Base-by-base conservation (phyloP, 2,797 vertebrate genomes). In the Leptatherina wallacei region DNA sequence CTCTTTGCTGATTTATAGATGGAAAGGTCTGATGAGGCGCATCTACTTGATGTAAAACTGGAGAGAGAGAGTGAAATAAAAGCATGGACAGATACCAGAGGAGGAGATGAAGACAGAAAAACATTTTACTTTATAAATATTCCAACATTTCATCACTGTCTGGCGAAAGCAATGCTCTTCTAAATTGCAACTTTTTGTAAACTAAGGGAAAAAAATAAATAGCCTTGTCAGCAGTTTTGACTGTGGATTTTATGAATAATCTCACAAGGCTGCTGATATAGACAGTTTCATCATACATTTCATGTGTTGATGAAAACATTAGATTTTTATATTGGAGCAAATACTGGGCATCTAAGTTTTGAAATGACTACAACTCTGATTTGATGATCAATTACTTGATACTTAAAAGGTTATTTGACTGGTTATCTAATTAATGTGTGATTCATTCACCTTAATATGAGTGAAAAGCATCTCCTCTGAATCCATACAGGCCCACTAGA, bases 151-250 rank as follows among this genome's bases (percentile, higher is more conserved):
- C 8, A 61, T 36, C 44, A 60, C 42, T 36, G 33, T 59, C 35
- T 20, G n/a, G 6, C 57, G 16, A 68, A 69, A 75, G 60, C 47
- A 14, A 24, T 3, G 10, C n/a, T 12, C 35, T 16, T 61, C 29
- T 7, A 61, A 56, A 35, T 24, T 61, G n/a, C 11, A 78, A 69
- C 16, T 62, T 78, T 78, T 76, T 47, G 72, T 40, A n/a, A 81
- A 22, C 13, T 4, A 5, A 69, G 65, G 4, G 12, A 6, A 24
- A 72, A 65, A 1, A 58, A n/a, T 3, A n/a, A 49, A 10, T 29
- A 44, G 18, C 27, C 42, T 9, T 32, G 64, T 29, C 56, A 61
- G 52, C 58, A 12, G 33, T 66, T 29, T 27, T 61, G 4, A 32
- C 33, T 10, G 27, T 52, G 49, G 11, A 13, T 49, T 6, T 49